Conservation (phyloP, 1,140 invertebrate species). For the Drosophila tristis region DNA sequence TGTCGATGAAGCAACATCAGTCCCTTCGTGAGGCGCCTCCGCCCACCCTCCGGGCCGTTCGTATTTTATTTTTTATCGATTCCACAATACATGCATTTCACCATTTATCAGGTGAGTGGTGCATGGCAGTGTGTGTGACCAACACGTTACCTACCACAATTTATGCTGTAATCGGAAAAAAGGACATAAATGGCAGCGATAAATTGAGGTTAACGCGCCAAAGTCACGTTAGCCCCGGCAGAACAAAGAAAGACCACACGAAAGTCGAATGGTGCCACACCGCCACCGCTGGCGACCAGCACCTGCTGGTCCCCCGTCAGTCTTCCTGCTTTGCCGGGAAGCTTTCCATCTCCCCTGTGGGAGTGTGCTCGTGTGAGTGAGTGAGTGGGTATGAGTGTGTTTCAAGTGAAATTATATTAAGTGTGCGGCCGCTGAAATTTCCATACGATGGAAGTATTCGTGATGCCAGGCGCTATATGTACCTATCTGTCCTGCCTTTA, state of each 20-base stretch:
- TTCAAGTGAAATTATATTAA: slow-evolving; percentile 82
- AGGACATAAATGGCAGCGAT: slow-evolving; percentile 79
- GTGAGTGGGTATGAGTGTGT: slow-evolving; percentile 18
- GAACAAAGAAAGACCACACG: slow-evolving; percentile 48
- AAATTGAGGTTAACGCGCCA: slow-evolving; percentile 81
- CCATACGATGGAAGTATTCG: slow-evolving; percentile 65
- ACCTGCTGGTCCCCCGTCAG: slow-evolving; percentile 5
- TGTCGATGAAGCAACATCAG: neutral
- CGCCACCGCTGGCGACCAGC: slow-evolving; percentile 34
- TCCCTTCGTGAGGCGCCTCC: neutral
- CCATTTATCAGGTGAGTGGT: slow-evolving; percentile 67
- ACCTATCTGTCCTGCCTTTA: slow-evolving; percentile 5
- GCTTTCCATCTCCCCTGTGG: neutral
- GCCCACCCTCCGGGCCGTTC: neutral
- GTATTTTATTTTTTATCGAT: slow-evolving; percentile 68
- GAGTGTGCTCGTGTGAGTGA: too few species aligned
- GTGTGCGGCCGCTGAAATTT: slow-evolving; percentile 76
- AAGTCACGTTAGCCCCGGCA: slow-evolving; percentile 72
- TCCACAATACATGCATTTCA: slow-evolving; percentile 79
- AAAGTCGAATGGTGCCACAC: slow-evolving; percentile 38
- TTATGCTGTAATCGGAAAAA: slow-evolving; percentile 81
- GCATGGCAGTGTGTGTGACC: slow-evolving; percentile 19
- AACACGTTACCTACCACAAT: slow-evolving; percentile 76
- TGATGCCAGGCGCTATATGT: slow-evolving; percentile 40
- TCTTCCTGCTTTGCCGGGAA: neutral